Evolutionary conservation across 2,797 vertebrate species (phyloP).

Genomic region (Peromyscus melanophrys): DNA sequence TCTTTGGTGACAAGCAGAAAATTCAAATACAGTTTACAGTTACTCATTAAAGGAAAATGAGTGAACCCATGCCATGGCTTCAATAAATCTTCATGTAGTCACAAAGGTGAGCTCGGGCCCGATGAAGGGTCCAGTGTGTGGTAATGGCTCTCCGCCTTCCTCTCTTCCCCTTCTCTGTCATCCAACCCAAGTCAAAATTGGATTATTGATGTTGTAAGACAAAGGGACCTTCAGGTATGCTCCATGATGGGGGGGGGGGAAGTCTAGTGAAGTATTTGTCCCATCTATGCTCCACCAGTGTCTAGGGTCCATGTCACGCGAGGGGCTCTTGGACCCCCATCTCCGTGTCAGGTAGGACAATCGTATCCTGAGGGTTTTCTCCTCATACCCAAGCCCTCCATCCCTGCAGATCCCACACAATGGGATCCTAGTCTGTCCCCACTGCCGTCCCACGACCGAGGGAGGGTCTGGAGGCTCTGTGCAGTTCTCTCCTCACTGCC

Average conservation of each 20-base stretch:
- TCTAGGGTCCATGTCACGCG: not conserved
- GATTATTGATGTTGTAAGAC: conserved; percentile 37
- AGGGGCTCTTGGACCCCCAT: not conserved
- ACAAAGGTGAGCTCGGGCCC: conserved; percentile 81
- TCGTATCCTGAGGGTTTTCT: accelerated
- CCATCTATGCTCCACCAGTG: not conserved
- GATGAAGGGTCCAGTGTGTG: conserved; percentile 77
- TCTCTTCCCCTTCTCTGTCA: not conserved
- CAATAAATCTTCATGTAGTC: conserved; percentile 87
- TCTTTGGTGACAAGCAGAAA: conserved; percentile 88
- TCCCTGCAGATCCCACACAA: accelerated
- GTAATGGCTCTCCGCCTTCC: conserved; percentile 51
- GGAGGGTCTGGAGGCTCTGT: accelerated
- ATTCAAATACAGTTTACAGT: conserved; percentile 88
- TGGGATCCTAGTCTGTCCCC: not conserved
- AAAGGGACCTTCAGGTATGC: conserved; percentile 56
- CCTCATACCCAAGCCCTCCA: not conserved
- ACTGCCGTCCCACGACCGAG: not conserved
- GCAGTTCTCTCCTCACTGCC: not conserved
- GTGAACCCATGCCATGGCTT: conserved; percentile 88
- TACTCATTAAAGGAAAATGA: conserved; percentile 85
- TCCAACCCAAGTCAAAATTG: conserved; percentile 66
- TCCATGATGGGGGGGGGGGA: conserved; percentile 9
- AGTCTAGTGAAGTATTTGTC: not conserved
- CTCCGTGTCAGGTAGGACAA: not conserved